Percentiles rank a stretch among this genome's conserved stretches.
These are phyloP conservation scores for Zeuzera pyrina DNA, from an alignment of 2,888 invertebrate species.

Conservation along the genomic window DNA sequence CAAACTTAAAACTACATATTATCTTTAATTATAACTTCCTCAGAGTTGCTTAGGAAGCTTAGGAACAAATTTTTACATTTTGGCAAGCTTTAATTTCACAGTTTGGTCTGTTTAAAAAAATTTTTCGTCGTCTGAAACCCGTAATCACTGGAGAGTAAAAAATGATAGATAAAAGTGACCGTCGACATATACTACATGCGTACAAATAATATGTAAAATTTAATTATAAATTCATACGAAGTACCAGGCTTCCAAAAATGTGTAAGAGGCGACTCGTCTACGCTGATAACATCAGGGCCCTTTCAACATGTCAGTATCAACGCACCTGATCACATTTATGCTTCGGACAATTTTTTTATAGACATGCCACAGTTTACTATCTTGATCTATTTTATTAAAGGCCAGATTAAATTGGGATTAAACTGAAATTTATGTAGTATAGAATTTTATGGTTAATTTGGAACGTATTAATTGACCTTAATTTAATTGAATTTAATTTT, in stretches of 20 bases:
- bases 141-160: no score
- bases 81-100: no score
- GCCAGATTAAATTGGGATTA: slow-evolving; percentile 39
- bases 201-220: not conserved
- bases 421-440: slow-evolving; percentile 22
- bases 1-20: no score
- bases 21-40: no score
- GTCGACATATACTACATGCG: not conserved
- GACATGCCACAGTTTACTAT: slow-evolving; percentile 26
- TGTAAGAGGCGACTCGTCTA: slow-evolving; percentile 42
- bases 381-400: slow-evolving; percentile 40
- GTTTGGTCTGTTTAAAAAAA: no score
- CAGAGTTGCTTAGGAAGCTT: no score
- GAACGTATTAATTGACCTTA: not conserved
- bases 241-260: slow-evolving; percentile 60
- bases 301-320: slow-evolving; percentile 50
- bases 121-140: no score
- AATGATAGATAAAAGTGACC: no score
- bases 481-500: no score
- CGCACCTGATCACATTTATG: slow-evolving; percentile 36
- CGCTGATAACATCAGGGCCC: slow-evolving; percentile 43
- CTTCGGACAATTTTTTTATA: slow-evolving; percentile 39
- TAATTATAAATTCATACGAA: slow-evolving; percentile 57
- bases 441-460: not conserved
- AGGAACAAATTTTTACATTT: no score